These are phyloP conservation scores for Syrmaticus mikado DNA, from an alignment of 2,113 vertebrate genomes.

Conservation along the genomic window DNA sequence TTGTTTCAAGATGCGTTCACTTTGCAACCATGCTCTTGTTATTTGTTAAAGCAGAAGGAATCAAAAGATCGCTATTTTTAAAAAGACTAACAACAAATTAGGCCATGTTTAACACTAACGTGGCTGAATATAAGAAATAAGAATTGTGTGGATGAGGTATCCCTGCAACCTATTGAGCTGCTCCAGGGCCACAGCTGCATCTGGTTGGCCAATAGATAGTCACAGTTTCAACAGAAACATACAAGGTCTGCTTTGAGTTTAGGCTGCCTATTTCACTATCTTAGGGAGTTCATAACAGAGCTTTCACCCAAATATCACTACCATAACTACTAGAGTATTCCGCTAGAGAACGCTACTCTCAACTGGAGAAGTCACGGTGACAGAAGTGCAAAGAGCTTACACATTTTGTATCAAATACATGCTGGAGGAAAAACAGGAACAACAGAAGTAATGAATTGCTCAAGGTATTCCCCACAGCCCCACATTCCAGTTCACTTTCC, in stretches of 20 bases:
- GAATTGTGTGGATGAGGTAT: not conserved
- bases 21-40: not conserved
- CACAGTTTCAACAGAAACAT: not conserved
- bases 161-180: not conserved
- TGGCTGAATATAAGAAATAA: not conserved
- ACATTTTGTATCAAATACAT: fast-evolving
- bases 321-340: not conserved
- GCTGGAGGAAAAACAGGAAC: not conserved
- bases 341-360: not conserved
- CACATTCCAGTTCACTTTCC: not conserved
- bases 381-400: not conserved
- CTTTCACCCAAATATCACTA: not conserved
- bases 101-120: not conserved
- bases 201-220: not conserved
- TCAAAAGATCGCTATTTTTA: not conserved
- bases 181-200: not conserved
- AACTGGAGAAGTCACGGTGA: not conserved
- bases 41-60: not conserved
- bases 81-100: not conserved
- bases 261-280: not conserved
- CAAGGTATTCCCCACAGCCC: not conserved
- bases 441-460: not conserved
- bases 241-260: not conserved
- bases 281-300: not conserved
- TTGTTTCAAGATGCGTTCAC: not conserved